Conservation (phyloP, 1,140 invertebrate species). For the Trichonephila clavata region DNA sequence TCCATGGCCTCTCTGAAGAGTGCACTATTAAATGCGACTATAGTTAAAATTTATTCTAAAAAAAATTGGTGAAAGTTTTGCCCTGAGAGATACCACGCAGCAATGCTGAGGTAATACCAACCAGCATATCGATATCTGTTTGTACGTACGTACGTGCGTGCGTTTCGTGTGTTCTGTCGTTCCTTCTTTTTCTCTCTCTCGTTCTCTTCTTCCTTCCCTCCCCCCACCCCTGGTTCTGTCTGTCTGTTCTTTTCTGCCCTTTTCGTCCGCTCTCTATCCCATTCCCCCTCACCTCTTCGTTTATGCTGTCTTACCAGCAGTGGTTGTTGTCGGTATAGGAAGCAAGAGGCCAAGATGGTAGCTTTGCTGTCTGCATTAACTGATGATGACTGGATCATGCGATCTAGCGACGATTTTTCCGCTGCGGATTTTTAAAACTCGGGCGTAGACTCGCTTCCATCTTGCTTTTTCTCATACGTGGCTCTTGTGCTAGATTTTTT, state of each 20-base stretch:
- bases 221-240: constrained; percentile 4
- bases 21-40: not conserved
- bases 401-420: constrained; percentile 63
- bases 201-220: not conserved
- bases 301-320: constrained; percentile 63
- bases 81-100: not conserved
- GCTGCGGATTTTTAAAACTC: constrained; percentile 40
- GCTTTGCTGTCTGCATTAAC: constrained; percentile 46
- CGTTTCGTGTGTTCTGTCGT: constrained; percentile 8
- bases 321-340: constrained; percentile 52
- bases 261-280: constrained; percentile 2
- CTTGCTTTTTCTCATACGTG: constrained; percentile 70
- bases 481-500: constrained; percentile 64
- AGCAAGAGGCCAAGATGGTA: constrained; percentile 69
- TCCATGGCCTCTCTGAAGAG: not conserved
- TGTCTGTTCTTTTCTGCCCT: constrained; percentile 2
- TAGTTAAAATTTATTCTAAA: not conserved
- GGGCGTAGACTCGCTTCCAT: constrained; percentile 62
- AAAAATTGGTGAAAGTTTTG: not conserved
- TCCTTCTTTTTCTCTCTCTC: not conserved
- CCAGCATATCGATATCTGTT: constrained; percentile 60
- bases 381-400: constrained; percentile 70
- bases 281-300: not conserved
- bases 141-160: constrained; percentile 23
- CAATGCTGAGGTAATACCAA: constrained; percentile 68